Conservation (phyloP, 2,797 vertebrate genomes). For the Pseudocheirus occidentalis region DNA sequence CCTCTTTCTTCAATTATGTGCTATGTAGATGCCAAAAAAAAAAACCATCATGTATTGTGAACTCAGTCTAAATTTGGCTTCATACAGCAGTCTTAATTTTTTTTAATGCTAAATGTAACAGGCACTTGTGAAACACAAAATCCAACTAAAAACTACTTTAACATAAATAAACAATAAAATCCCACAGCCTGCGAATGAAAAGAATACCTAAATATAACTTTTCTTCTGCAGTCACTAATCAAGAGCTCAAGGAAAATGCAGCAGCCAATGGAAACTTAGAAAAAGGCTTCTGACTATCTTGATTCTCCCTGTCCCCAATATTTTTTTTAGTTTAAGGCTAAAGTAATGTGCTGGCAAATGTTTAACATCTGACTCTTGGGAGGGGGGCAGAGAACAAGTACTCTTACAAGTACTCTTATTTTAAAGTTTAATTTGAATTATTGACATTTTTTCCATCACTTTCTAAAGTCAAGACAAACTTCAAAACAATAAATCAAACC, state of each 20-base stretch:
- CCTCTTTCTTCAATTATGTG: not conserved
- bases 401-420: not conserved
- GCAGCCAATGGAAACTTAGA: not conserved
- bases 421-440: not conserved
- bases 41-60: not conserved
- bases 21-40: not conserved
- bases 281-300: not conserved
- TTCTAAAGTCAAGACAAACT: not conserved
- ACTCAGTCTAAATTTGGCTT: not conserved
- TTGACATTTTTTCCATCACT: not conserved
- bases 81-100: not conserved
- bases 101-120: not conserved
- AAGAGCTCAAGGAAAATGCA: not conserved
- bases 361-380: not conserved
- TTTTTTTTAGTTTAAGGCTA: not conserved
- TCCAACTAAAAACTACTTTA: not conserved
- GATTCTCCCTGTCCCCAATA: not conserved
- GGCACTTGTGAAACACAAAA: not conserved
- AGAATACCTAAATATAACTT: not conserved
- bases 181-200: not conserved
- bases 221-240: not conserved
- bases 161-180: not conserved
- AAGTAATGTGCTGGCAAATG: not conserved
- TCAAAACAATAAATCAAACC: not conserved
- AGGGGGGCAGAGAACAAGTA: not conserved